Base-by-base conservation (phyloP, 2,113 vertebrate species). In the Hippotragus niger region DNA sequence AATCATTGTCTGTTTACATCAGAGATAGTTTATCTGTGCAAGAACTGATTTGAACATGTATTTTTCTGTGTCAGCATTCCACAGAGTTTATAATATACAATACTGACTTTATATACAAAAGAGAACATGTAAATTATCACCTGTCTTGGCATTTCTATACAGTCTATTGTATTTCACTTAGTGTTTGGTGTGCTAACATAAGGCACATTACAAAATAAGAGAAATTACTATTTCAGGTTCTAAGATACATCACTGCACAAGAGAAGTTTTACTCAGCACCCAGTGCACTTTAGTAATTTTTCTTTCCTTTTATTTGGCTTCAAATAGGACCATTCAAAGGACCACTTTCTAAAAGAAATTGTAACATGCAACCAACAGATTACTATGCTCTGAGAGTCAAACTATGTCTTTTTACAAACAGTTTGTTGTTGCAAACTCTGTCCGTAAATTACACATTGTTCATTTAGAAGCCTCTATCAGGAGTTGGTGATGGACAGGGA, bases 1-100 rank as follows among this genome's bases (percentile, higher is more conserved):
- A 98, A 97, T 91, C 57, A 94, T 53, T 81, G 67, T 89, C 97
- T 97, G 55, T 98, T 98, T 98, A 94, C 62, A 4, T 92, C 90
- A 47, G 31, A 90, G 81, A 40, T 95, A 64, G 81, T 98, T 97
- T 98, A 88, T 97, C 71, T 88, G 40, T 94, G 83, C 91, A 95
- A 96, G 94, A 97, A 87, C 52, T 15, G n/a, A 89, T 40, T 84
- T 1, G 2, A 95, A 71, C 78, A 52, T 53, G 15, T 3, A 55
- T 97, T 96, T 98, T 98, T 91, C 76, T 89, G 1, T 96, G 76
- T 96, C 2, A 82, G 81, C 76, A 53, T 96, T 97, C 81, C 7
- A 55, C 17, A 43, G 86, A 19, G 53, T 91, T 97, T 94, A 16
- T 90, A 94, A 96, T 55, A 95, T 33, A 97, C 29, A 97, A 88